phyloP scores from a whole-genome alignment of 2,797 vertebrate genomes.

The Oceanodroma leucorhoa region DNA sequence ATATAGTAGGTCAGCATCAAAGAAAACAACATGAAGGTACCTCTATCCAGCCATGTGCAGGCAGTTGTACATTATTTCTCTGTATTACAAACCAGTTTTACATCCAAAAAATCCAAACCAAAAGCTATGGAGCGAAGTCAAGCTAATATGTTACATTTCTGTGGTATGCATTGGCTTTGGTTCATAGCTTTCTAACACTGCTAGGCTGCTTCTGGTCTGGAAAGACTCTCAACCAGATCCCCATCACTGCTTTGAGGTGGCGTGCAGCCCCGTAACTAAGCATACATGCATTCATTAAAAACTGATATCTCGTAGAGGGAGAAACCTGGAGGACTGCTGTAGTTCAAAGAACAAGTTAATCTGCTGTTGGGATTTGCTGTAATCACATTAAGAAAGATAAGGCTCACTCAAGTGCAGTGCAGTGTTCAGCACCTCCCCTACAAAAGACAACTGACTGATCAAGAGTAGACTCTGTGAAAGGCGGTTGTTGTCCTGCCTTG shows the following conservation, averaged over 20 bases:
- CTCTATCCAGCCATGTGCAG: background rate
- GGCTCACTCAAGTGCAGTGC: background rate
- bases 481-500: background rate
- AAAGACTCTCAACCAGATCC: background rate
- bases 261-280: fast-evolving
- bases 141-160: background rate
- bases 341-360: background rate
- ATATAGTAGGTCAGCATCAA: background rate
- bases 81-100: background rate
- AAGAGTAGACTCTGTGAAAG: background rate
- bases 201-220: background rate
- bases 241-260: background rate
- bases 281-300: fast-evolving
- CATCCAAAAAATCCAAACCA: background rate
- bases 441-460: background rate
- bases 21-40: background rate
- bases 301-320: fast-evolving
- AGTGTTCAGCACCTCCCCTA: background rate
- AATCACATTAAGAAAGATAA: background rate
- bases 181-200: background rate
- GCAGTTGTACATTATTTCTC: background rate
- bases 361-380: background rate
- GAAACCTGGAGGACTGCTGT: background rate
- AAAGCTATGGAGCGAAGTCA: background rate
- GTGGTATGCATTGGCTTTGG: background rate